Conservation (phyloP, 2,888 invertebrate species). For the Dryocosmus kuriphilus region DNA sequence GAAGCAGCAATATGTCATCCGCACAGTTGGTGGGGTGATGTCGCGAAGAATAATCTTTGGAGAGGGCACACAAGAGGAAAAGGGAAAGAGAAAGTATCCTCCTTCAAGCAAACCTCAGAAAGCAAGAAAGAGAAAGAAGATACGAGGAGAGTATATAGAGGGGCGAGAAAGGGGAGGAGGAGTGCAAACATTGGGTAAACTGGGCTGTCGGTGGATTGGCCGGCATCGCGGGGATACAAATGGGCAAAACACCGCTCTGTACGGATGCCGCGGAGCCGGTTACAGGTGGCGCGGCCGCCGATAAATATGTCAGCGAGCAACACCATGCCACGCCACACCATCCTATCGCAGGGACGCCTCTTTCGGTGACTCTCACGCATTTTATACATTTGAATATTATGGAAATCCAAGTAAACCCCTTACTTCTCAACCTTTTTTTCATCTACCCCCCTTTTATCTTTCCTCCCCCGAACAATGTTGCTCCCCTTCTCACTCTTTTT, state of each 20-base stretch:
- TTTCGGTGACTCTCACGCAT: slow-evolving; percentile 56
- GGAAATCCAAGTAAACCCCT: slow-evolving; percentile 67
- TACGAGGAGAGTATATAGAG: slow-evolving; percentile 37
- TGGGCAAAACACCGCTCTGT: slow-evolving; percentile 67
- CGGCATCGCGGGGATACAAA: slow-evolving; percentile 61
- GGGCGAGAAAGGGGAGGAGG: slow-evolving; percentile 42
- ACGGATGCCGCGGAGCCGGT: slow-evolving; percentile 72
- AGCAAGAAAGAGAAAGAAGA: slow-evolving; percentile 35
- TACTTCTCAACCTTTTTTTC: not conserved
- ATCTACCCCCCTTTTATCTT: not conserved
- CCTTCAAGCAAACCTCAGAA: not conserved
- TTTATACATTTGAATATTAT: slow-evolving; percentile 76
- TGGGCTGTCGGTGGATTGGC: slow-evolving; percentile 63
- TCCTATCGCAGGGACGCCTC: slow-evolving; percentile 52
- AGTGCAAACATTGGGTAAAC: slow-evolving; percentile 59
- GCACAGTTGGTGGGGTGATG: slow-evolving; percentile 12
- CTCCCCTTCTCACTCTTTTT: slow-evolving; percentile 11
- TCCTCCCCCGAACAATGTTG: not conserved
- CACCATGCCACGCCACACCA: slow-evolving; percentile 66
- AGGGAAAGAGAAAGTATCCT: slow-evolving; percentile 12
- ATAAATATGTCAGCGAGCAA: slow-evolving; percentile 77
- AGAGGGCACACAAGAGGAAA: not conserved
- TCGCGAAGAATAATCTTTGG: slow-evolving; percentile 28
- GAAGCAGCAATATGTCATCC: slow-evolving; percentile 39
- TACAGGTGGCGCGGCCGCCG: slow-evolving; percentile 75